Percentiles rank a stretch among this genome's conserved stretches.
phyloP scores from a whole-genome alignment of 2,888 invertebrate species.

The Catotricha subobsoleta region DNA sequence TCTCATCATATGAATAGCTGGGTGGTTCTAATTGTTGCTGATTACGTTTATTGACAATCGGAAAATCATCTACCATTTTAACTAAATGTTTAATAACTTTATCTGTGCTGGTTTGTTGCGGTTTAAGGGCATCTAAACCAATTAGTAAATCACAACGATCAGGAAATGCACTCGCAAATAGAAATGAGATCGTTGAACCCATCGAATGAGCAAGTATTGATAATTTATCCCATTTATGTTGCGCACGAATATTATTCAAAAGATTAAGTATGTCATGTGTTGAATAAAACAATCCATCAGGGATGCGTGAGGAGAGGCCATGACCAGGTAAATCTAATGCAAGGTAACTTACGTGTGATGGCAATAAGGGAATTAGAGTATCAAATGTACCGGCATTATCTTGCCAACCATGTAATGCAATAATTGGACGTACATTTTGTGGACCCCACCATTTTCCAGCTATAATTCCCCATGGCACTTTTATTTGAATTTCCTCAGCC shows the following conservation, averaged over 20 bases:
- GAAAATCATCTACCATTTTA: not conserved
- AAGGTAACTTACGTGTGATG: conserved; percentile 32
- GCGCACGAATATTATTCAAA: conserved; percentile 37
- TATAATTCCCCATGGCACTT: conserved; percentile 49
- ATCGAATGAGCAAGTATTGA: conserved; percentile 51
- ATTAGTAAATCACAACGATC: conserved; percentile 23
- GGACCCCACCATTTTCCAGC: conserved; percentile 55
- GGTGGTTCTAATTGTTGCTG: conserved; percentile 22
- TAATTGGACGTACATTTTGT: conserved; percentile 40
- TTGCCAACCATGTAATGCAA: conserved; percentile 62
- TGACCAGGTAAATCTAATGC: conserved; percentile 54
- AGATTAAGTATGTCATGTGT: conserved; percentile 28
- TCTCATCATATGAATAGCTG: conserved; percentile 41
- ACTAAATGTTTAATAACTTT: not conserved
- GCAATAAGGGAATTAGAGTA: conserved; percentile 43
- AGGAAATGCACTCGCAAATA: conserved; percentile 35
- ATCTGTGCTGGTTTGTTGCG: not conserved
- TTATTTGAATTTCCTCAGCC: conserved; percentile 45
- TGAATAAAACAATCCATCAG: conserved; percentile 38
- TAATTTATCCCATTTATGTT: conserved; percentile 50
- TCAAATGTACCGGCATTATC: conserved; percentile 65
- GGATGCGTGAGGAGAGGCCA: conserved; percentile 49
- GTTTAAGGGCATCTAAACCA: conserved; percentile 19
- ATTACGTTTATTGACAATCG: not conserved
- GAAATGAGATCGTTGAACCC: conserved; percentile 41